Evolutionary conservation across 2,797 vertebrate genomes (phyloP).

Genomic region (Huso huso): DNA sequence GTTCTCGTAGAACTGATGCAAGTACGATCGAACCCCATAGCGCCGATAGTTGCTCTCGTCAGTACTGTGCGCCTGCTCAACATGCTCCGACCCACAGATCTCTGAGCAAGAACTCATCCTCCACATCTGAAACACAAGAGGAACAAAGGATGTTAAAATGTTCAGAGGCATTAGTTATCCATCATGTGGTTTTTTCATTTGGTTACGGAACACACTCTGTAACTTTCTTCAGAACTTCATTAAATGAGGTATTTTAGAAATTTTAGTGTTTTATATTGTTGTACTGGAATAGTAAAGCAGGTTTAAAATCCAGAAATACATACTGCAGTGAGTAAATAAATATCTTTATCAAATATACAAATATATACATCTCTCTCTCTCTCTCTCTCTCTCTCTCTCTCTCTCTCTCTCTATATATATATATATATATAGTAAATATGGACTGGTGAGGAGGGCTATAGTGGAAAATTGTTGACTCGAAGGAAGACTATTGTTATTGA

Average conservation of each 20-base stretch:
- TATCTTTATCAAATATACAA: neutral
- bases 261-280: too few relatives aligned
- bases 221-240: neutral
- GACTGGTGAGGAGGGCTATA: too few relatives aligned
- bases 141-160: too few relatives aligned
- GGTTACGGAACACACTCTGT: neutral
- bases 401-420: slow-evolving; percentile 16
- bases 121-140: slow-evolving; percentile 52
- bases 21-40: slow-evolving; percentile 94
- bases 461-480: too few relatives aligned
- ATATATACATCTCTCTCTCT: neutral
- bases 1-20: slow-evolving; percentile 98
- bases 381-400: neutral
- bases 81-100: slow-evolving; percentile 72
- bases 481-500: too few relatives aligned
- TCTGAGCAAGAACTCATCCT: slow-evolving; percentile 89
- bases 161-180: too few relatives aligned
- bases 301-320: too few relatives aligned
- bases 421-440: slow-evolving; percentile 1
- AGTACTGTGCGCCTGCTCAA: slow-evolving; percentile 54
- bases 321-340: too few relatives aligned
- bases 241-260: too few relatives aligned
- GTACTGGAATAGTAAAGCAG: too few relatives aligned
- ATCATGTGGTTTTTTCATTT: too few relatives aligned
- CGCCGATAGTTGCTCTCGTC: slow-evolving; percentile 64